A percentile compares a stretch with the other conserved stretches of the same genome.
phyloP scores from a whole-genome alignment of 2,797 vertebrate genomes.

The Betta splendens region DNA sequence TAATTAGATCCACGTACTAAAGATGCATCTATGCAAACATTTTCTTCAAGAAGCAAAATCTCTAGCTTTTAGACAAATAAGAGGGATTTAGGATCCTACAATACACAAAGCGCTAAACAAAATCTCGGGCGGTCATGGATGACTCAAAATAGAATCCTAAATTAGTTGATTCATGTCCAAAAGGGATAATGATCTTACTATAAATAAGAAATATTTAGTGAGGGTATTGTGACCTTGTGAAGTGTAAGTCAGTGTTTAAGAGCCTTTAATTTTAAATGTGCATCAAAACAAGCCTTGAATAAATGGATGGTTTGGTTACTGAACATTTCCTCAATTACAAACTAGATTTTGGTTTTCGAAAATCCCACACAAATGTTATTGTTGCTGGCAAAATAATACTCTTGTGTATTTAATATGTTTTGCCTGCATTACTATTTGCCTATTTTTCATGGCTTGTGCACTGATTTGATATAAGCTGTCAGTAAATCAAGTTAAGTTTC shows the following conservation, averaged over 20 bases:
- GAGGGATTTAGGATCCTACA: slow-evolving; percentile 17
- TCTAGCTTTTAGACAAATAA: slow-evolving; percentile 34
- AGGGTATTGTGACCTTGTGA: not conserved
- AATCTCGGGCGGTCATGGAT: slow-evolving; percentile 27
- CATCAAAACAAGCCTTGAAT: slow-evolving; percentile 7
- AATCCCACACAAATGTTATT: not conserved
- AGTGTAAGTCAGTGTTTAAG: not conserved
- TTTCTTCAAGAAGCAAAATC: slow-evolving; percentile 18
- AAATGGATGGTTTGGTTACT: not conserved
- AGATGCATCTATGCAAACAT: too few relatives aligned
- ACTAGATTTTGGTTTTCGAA: not conserved
- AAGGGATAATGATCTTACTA: slow-evolving; percentile 12
- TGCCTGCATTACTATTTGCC: not conserved
- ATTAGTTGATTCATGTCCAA: slow-evolving; percentile 16
- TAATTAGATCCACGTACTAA: too few relatives aligned
- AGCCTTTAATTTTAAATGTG: not conserved
- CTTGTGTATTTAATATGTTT: not conserved
- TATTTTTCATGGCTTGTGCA: not conserved
- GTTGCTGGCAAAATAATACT: not conserved
- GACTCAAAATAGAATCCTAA: slow-evolving; percentile 13
- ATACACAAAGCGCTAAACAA: slow-evolving; percentile 13
- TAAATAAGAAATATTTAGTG: slow-evolving; percentile 11
- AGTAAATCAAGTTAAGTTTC: not conserved
- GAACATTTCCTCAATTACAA: not conserved
- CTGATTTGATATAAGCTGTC: not conserved